These are phyloP conservation scores for Limenitis camilla DNA, from an alignment of 2,888 invertebrate species.

Conservation along the genomic window DNA sequence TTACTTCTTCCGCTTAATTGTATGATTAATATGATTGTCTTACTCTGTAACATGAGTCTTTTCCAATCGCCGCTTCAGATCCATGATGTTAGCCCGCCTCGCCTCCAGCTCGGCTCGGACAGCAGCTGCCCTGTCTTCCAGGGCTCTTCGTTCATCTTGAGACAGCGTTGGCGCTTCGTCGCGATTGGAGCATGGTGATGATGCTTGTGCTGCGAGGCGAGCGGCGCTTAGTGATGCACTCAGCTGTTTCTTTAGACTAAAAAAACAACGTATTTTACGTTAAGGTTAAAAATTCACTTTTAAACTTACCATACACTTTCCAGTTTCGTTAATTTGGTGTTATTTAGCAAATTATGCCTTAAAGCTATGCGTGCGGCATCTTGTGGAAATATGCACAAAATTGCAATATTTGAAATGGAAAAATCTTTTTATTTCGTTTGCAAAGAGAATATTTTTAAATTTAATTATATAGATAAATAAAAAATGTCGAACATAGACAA, in stretches of 20 bases:
- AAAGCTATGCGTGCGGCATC: not conserved
- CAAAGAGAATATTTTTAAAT: too few relatives aligned
- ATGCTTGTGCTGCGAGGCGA: conserved; percentile 53
- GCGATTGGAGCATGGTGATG: conserved; percentile 45
- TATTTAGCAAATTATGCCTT: conserved; percentile 2
- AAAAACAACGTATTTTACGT: not conserved
- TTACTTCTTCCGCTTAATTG: too few relatives aligned
- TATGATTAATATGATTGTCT: too few relatives aligned
- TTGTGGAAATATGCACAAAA: too few relatives aligned
- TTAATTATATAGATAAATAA: too few relatives aligned
- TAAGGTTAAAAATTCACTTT: not conserved
- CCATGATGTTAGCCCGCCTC: conserved; percentile 85
- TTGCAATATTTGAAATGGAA: too few relatives aligned
- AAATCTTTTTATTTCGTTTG: too few relatives aligned
- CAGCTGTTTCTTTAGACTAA: conserved; percentile 74
- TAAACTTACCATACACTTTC: too few relatives aligned
- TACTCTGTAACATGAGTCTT: conserved; percentile 91
- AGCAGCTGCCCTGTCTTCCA: conserved; percentile 68
- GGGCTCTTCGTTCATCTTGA: conserved; percentile 68
- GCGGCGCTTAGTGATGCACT: conserved; percentile 76
- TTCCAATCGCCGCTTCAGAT: conserved; percentile 85
- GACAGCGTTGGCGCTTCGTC: conserved; percentile 63
- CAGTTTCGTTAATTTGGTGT: not conserved
- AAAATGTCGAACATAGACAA: too few relatives aligned
- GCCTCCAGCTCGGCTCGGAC: conserved; percentile 82